phyloP scores from a whole-genome alignment of 2,888 invertebrate genomes.

The Eristalis pertinax region DNA sequence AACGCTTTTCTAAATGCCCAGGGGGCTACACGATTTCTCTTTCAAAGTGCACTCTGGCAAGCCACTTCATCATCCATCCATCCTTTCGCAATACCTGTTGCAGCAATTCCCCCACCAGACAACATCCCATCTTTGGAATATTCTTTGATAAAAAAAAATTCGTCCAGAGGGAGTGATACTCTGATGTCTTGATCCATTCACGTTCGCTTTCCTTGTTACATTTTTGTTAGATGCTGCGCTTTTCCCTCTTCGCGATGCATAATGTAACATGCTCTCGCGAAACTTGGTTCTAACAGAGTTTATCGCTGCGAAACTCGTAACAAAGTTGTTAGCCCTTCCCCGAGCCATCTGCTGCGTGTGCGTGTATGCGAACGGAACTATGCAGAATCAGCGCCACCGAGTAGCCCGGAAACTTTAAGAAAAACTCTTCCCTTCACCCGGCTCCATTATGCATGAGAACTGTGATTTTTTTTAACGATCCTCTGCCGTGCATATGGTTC shows the following conservation, averaged over 20 bases:
- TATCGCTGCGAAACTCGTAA: background rate
- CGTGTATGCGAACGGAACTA: background rate
- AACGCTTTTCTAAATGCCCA: too few species aligned
- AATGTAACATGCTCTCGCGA: background rate
- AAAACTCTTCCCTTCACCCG: background rate
- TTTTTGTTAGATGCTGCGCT: too few species aligned
- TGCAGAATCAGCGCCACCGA: background rate
- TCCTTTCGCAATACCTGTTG: too few species aligned
- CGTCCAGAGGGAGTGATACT: too few species aligned
- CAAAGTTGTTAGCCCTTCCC: background rate
- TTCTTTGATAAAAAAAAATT: too few species aligned
- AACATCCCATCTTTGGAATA: too few species aligned
- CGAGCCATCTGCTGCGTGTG: background rate
- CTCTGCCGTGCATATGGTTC: background rate
- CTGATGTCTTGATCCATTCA: too few species aligned
- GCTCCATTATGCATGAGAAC: background rate
- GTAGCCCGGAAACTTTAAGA: background rate
- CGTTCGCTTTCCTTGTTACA: too few species aligned
- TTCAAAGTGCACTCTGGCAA: too few species aligned
- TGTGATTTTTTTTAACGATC: background rate
- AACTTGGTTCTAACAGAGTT: background rate
- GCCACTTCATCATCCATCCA: too few species aligned
- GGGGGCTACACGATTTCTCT: too few species aligned
- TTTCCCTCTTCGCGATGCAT: background rate
- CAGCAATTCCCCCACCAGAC: too few species aligned